Conservation (phyloP, 2,888 invertebrate species). For the Apomyelois bistriatella region DNA sequence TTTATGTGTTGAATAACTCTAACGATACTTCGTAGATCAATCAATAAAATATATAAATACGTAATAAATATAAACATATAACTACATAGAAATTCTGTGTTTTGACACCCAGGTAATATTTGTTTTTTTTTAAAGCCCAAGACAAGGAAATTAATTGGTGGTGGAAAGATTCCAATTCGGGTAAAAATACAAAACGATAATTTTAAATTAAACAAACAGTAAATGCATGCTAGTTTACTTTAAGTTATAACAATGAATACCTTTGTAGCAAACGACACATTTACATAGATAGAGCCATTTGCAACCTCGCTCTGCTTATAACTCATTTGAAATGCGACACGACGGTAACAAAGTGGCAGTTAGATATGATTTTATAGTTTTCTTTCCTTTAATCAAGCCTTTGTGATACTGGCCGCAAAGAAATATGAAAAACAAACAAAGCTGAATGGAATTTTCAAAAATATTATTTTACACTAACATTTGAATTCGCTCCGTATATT, state of each 20-base stretch:
- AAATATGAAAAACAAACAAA: not conserved
- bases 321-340: conserved; percentile 34
- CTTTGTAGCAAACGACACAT: conserved; percentile 19
- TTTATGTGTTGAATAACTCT: no score
- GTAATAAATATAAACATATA: no score
- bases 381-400: conserved; percentile 3
- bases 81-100: no score
- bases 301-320: conserved; percentile 33
- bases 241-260: not conserved
- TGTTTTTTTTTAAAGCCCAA: no score
- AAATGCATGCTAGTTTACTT: not conserved
- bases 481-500: not conserved
- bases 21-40: no score
- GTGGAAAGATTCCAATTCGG: no score
- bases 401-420: not conserved
- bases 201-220: not conserved
- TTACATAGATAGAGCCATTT: conserved; percentile 36
- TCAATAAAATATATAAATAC: no score
- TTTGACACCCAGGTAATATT: no score
- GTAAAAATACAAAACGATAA: no score
- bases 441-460: not conserved
- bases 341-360: conserved; percentile 26
- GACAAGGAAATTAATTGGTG: no score
- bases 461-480: not conserved
- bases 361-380: conserved; percentile 6